These are phyloP conservation scores for Drosophila pseudotalamancana DNA, from an alignment of 2,888 invertebrate species.

Conservation along the genomic window DNA sequence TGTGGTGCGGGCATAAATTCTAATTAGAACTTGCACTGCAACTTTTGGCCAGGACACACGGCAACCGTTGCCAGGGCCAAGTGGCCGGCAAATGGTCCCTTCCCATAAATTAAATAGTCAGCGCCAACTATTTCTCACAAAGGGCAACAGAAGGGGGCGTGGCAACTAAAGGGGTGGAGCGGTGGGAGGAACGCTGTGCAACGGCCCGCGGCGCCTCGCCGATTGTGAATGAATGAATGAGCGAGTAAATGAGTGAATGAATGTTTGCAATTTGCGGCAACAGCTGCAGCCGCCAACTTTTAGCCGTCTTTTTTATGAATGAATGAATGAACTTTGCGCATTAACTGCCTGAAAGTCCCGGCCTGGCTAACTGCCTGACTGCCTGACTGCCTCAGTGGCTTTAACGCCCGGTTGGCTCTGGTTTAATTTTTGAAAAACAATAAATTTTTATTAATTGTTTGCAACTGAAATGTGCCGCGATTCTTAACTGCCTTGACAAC, in stretches of 20 bases:
- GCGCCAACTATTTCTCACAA: slow-evolving; percentile 62
- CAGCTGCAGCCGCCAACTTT: slow-evolving; percentile 38
- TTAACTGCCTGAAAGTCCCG: slow-evolving; percentile 34
- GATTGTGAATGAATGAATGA: slow-evolving; percentile 60
- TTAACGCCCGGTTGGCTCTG: slow-evolving; percentile 52
- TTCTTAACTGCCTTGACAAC: slow-evolving; percentile 28
- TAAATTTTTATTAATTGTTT: slow-evolving; percentile 57
- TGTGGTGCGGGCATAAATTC: slow-evolving; percentile 73
- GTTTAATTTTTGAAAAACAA: slow-evolving; percentile 54
- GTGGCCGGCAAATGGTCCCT: slow-evolving; percentile 51
- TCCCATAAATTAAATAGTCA: slow-evolving; percentile 55
- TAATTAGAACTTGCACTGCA: slow-evolving; percentile 63
- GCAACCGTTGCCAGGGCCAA: slow-evolving; percentile 29
- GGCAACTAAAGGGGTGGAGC: background rate
- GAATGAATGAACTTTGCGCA: slow-evolving; percentile 65
- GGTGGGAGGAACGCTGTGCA: slow-evolving; percentile 38
- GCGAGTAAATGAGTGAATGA: slow-evolving; percentile 65
- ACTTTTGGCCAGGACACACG: slow-evolving; percentile 45
- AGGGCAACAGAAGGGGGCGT: slow-evolving; percentile 14
- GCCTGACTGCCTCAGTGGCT: slow-evolving; percentile 19
- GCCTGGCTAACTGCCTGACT: background rate
- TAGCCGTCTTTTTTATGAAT: slow-evolving; percentile 62
- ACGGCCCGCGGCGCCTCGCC: slow-evolving; percentile 47
- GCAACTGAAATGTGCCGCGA: slow-evolving; percentile 27
- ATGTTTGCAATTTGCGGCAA: slow-evolving; percentile 65